Conservation (phyloP, 2,113 vertebrate genomes). For the Irena cyanogastra region DNA sequence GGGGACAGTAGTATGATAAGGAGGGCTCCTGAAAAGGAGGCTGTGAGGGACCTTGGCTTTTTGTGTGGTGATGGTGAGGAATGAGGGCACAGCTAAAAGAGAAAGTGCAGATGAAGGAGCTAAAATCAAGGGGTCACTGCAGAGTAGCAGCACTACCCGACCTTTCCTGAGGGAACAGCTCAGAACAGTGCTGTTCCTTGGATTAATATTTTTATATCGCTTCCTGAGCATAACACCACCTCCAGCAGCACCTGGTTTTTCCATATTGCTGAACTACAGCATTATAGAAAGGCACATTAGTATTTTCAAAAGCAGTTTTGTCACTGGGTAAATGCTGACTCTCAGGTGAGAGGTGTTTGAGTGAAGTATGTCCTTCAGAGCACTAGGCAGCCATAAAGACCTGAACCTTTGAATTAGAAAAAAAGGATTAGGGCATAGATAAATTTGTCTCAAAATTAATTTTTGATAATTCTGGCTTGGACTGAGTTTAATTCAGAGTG, state of each 20-base stretch:
- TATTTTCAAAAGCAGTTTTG: neutral
- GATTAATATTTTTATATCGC: neutral
- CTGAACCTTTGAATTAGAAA: neutral
- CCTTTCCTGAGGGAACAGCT: neutral
- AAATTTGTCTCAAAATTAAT: neutral
- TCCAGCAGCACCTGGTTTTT: neutral
- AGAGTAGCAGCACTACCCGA: rapidly evolving
- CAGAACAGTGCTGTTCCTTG: neutral
- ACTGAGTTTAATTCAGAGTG: neutral
- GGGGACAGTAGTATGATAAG: neutral
- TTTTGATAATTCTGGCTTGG: neutral
- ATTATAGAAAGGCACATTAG: neutral
- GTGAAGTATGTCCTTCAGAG: neutral
- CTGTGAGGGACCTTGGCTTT: neutral
- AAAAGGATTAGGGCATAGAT: neutral
- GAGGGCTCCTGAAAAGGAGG: neutral
- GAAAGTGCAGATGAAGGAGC: neutral
- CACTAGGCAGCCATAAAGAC: neutral
- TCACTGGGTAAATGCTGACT: neutral
- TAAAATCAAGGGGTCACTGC: neutral
- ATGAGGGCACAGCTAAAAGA: neutral
- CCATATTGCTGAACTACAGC: neutral
- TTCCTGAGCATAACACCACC: neutral
- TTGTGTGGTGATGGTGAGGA: neutral
- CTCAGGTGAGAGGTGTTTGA: neutral